Conservation (phyloP, 2,113 vertebrate genomes). For the Microtus pennsylvanicus region DNA sequence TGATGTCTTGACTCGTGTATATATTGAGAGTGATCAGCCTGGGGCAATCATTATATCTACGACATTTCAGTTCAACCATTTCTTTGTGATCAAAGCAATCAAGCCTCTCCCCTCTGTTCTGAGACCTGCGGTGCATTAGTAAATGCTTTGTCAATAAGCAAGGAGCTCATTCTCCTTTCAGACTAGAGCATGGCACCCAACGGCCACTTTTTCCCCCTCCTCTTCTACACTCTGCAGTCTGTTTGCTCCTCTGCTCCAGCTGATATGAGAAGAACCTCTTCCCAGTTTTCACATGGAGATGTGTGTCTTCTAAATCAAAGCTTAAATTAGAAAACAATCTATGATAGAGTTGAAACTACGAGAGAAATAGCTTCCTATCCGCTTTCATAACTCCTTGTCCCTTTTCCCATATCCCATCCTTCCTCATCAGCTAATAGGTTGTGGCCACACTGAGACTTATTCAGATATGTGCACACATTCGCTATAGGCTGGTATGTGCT, state of each 20-base stretch:
- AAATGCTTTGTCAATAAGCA: background rate
- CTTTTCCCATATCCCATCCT: background rate
- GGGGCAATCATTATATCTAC: background rate
- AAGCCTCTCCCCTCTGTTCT: background rate
- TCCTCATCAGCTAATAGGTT: background rate
- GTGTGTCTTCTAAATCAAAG: background rate
- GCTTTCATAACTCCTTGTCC: too few relatives aligned
- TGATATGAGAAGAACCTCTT: background rate
- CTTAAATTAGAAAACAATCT: background rate
- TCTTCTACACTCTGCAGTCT: background rate
- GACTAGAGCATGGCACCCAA: too few relatives aligned
- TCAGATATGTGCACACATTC: too few relatives aligned
- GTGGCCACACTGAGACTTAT: too few relatives aligned
- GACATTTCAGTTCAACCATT: background rate
- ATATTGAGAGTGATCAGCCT: background rate
- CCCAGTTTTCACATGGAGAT: accelerated
- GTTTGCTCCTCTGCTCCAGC: too few relatives aligned
- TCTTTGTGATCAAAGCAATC: background rate
- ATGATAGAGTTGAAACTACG: background rate
- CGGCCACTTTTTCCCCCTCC: background rate
- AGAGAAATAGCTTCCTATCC: too few relatives aligned
- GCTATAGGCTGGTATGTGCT: background rate
- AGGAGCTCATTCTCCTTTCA: background rate
- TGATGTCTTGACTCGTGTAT: background rate
- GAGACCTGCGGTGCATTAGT: background rate